Conservation (phyloP, 2,797 vertebrate species). For the Pangasius djambal region DNA sequence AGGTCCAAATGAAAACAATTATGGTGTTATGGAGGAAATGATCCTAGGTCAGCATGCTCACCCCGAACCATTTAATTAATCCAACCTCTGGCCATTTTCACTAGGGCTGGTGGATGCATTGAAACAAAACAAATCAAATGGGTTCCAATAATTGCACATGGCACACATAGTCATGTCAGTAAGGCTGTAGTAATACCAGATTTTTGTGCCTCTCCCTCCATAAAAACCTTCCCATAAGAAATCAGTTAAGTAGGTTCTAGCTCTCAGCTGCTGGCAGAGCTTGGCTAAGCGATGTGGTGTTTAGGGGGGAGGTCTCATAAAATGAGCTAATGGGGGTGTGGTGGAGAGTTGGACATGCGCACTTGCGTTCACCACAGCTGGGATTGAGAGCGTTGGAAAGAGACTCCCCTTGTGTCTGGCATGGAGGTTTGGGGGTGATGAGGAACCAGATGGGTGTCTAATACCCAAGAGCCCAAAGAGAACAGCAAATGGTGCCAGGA, state of each 20-base stretch:
- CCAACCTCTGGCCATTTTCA: slow-evolving; percentile 14
- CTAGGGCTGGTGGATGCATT: background rate
- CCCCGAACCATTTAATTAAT: background rate
- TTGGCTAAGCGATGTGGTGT: slow-evolving; percentile 44
- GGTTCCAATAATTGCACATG: slow-evolving; percentile 42
- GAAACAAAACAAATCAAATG: slow-evolving; percentile 43
- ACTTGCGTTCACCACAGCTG: slow-evolving; percentile 4
- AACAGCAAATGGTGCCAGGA: slow-evolving; percentile 70
- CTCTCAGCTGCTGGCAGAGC: slow-evolving; percentile 69
- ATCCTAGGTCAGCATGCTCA: slow-evolving; percentile 18
- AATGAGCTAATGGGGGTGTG: slow-evolving; percentile 55
- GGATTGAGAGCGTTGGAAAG: slow-evolving; percentile 62
- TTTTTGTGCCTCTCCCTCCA: slow-evolving; percentile 72
- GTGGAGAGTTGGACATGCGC: slow-evolving; percentile 42
- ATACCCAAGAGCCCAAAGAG: slow-evolving; percentile 71
- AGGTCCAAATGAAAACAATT: slow-evolving; percentile 2
- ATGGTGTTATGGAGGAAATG: background rate
- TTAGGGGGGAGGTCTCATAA: slow-evolving; percentile 52
- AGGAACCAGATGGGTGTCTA: slow-evolving; percentile 51
- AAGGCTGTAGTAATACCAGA: slow-evolving; percentile 67
- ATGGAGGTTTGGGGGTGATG: slow-evolving; percentile 55
- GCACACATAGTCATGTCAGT: slow-evolving; percentile 21
- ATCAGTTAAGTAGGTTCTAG: slow-evolving; percentile 82
- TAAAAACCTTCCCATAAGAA: slow-evolving; percentile 71
- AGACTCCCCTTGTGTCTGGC: slow-evolving; percentile 70